These are phyloP conservation scores for Nyleta sp. DNA, from an alignment of 2,888 invertebrate species.

Conservation along the genomic window DNA sequence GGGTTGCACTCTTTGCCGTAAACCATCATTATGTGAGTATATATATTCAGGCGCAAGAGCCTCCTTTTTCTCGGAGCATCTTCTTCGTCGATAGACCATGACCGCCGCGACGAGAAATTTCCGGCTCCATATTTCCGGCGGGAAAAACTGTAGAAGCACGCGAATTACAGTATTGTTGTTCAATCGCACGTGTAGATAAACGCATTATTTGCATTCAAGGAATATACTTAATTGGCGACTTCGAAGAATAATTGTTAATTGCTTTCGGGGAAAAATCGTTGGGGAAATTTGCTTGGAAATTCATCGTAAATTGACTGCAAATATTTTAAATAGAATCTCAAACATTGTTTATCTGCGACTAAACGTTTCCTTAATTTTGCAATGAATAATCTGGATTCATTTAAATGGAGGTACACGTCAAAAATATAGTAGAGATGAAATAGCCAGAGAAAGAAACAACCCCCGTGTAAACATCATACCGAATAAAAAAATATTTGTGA, in stretches of 20 bases:
- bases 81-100: conserved; percentile 71
- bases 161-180: conserved; percentile 45
- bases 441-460: no score
- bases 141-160: conserved; percentile 38
- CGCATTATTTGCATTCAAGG: conserved; percentile 4
- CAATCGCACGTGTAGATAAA: conserved; percentile 21
- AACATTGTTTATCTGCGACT: no score
- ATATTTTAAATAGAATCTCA: no score
- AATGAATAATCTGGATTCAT: no score
- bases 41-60: conserved; percentile 71
- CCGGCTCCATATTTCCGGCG: conserved; percentile 74
- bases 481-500: no score
- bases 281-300: not conserved
- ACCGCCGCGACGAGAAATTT: conserved; percentile 75
- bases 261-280: not conserved
- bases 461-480: no score
- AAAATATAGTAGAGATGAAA: no score
- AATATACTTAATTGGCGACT: conserved; percentile 1
- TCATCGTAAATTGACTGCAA: no score
- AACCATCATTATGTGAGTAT: conserved; percentile 79
- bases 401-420: no score
- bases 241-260: conserved; percentile 11
- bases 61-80: conserved; percentile 58
- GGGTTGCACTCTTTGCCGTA: conserved; percentile 72
- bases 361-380: no score